Percentiles rank a stretch among this genome's conserved stretches.
Conservation (phyloP, 2,888 invertebrate genomes). For the Dryococelus australis region DNA sequence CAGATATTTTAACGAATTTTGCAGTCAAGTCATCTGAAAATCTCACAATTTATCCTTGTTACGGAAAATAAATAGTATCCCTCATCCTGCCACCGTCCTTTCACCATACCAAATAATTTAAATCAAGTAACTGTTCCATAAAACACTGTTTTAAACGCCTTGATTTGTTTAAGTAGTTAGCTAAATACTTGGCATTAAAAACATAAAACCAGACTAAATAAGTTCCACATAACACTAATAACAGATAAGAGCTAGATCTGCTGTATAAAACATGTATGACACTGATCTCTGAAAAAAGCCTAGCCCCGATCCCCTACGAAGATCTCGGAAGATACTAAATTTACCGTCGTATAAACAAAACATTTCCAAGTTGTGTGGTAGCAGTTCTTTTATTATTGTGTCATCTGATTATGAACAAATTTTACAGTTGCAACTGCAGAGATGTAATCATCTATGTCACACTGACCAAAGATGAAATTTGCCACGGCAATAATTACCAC, state of each 20-base stretch:
- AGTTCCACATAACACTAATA: neutral
- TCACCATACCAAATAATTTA: neutral
- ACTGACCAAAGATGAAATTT: too few species aligned
- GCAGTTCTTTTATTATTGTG: too few species aligned
- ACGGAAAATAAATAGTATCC: neutral
- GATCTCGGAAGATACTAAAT: neutral
- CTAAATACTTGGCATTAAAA: neutral
- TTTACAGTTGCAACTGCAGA: too few species aligned
- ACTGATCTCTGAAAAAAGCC: neutral
- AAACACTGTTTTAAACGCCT: neutral
- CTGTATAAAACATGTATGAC: neutral
- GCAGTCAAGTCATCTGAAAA: neutral
- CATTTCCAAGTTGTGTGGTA: neutral
- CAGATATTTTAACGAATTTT: neutral
- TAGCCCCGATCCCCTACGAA: neutral
- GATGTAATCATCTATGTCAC: too few species aligned
- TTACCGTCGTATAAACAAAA: neutral
- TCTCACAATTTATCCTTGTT: neutral
- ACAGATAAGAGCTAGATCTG: neutral
- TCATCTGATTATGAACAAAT: too few species aligned
- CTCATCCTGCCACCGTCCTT: neutral
- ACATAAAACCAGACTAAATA: neutral
- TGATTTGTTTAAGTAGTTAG: neutral
- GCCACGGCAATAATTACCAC: too few species aligned
- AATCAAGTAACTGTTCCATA: neutral